Percentiles rank a stretch among this genome's conserved stretches.
These are phyloP conservation scores for Brotula barbata DNA, from an alignment of 2,797 vertebrate genomes.

Conservation along the genomic window DNA sequence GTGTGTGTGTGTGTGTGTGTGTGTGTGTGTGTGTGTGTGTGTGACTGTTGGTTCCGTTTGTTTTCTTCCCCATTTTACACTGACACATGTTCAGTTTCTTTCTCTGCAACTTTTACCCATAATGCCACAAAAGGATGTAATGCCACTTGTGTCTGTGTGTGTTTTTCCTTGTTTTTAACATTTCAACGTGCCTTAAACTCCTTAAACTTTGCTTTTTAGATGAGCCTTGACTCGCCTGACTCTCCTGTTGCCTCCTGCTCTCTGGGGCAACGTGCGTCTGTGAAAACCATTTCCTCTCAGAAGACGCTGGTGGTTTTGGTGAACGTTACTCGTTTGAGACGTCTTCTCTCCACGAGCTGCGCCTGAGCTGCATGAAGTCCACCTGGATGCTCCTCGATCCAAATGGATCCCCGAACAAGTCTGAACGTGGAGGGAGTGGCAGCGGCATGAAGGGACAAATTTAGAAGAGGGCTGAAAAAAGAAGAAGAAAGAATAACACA, in stretches of 20 bases:
- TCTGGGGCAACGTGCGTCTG: conserved; percentile 15
- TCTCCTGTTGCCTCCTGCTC: conserved; percentile 1
- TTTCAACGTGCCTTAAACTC: too few species aligned
- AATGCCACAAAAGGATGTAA: too few species aligned
- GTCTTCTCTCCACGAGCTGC: not conserved
- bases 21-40: conserved; percentile 5
- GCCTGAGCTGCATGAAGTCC: conserved; percentile 12
- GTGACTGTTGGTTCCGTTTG: conserved; percentile 58
- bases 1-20: not conserved
- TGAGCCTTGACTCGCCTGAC: not conserved
- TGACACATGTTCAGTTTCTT: not conserved
- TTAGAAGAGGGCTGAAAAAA: conserved; percentile 52
- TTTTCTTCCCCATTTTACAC: conserved; percentile 41
- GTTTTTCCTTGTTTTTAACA: too few species aligned
- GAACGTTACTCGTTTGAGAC: conserved; percentile 44
- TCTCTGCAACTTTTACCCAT: too few species aligned
- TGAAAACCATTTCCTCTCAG: conserved; percentile 65
- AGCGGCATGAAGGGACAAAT: conserved; percentile 61
- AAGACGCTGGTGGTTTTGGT: conserved; percentile 21
- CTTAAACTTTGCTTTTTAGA: not conserved
- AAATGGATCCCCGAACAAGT: conserved; percentile 32
- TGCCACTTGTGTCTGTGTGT: too few species aligned
- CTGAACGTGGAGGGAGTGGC: conserved; percentile 57
- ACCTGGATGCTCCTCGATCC: conserved; percentile 3
- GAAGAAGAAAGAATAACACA: conserved; percentile 68